Conservation (phyloP, 2,113 vertebrate species). For the Calonectris borealis region DNA sequence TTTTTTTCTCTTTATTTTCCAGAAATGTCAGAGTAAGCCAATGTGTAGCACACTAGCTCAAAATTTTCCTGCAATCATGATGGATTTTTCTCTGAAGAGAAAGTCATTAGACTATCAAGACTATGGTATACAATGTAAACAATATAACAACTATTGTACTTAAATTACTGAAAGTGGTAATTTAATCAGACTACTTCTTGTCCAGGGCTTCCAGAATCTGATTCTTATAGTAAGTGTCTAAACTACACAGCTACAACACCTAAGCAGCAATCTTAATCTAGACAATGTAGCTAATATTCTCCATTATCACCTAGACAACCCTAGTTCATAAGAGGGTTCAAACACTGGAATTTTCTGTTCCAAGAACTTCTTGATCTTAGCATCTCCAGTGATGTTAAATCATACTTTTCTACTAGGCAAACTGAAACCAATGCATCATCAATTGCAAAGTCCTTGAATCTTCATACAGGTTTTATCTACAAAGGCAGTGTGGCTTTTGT, state of each 20-base stretch:
- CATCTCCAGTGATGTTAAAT: neutral
- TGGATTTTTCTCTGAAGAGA: neutral
- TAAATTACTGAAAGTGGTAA: neutral
- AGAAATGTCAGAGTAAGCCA: neutral
- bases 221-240: neutral
- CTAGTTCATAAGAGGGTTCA: neutral
- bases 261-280: neutral
- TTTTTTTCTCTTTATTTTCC: neutral
- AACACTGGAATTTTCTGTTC: neutral
- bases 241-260: neutral
- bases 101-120: neutral
- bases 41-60: neutral
- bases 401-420: neutral
- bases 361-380: neutral
- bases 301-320: neutral
- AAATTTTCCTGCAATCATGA: neutral
- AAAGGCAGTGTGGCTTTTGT: neutral
- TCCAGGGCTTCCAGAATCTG: neutral
- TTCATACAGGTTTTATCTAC: neutral
- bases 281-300: neutral
- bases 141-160: neutral
- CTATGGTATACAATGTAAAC: neutral
- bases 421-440: neutral
- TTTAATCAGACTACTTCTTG: neutral
- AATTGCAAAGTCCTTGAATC: neutral